Conservation (phyloP, 2,888 invertebrate species). For the Andrena chrysosceles region DNA sequence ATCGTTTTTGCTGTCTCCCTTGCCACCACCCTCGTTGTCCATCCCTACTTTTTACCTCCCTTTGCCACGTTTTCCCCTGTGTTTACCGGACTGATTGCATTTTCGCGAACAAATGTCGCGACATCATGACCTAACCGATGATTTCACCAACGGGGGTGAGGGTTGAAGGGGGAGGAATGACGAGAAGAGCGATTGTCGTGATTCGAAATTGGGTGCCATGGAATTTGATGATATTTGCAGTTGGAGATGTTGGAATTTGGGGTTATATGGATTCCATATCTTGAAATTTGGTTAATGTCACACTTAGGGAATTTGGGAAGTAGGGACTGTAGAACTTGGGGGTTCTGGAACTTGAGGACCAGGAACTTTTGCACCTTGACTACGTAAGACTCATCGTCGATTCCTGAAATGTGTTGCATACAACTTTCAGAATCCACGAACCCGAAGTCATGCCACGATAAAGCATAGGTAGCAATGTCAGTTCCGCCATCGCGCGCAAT, state of each 20-base stretch:
- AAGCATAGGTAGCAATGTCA: neutral
- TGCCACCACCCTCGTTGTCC: neutral
- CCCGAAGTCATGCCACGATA: neutral
- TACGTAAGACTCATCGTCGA: neutral
- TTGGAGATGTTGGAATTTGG: neutral
- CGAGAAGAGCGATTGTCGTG: no score
- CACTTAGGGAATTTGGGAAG: neutral
- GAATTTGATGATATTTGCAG: no score
- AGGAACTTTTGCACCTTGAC: neutral
- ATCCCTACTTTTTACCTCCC: constrained; percentile 32
- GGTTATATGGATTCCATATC: neutral
- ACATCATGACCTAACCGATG: constrained; percentile 65
- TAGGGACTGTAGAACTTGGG: neutral
- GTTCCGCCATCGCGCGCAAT: neutral
- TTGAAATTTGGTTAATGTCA: neutral
- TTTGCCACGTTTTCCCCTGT: constrained; percentile 55
- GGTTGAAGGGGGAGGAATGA: neutral
- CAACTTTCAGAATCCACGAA: neutral
- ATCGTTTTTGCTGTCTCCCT: constrained; percentile 37
- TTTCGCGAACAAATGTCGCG: constrained; percentile 75
- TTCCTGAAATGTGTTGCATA: neutral
- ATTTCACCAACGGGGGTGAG: constrained; percentile 39
- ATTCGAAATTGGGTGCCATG: no score
- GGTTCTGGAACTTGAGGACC: neutral
- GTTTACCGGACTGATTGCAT: constrained; percentile 77